Percentiles rank a stretch among this genome's conserved stretches.
Evolutionary conservation across 2,888 invertebrate genomes (phyloP).

Genomic region (Yponomeuta plumbellus): DNA sequence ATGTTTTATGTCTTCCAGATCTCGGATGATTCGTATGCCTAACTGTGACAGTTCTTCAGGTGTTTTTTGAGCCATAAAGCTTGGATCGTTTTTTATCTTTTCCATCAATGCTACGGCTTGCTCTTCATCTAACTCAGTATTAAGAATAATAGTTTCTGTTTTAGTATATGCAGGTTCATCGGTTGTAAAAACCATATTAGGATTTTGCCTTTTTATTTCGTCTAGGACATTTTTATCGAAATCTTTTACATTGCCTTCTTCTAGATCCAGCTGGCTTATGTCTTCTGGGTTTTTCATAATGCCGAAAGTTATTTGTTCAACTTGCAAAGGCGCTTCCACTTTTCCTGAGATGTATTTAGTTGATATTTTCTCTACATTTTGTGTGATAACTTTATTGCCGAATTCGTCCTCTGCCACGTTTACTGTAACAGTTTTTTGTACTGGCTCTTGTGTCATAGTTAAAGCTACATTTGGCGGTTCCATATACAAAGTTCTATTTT

Average conservation of each 20-base stretch:
- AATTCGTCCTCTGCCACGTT: constrained; percentile 69
- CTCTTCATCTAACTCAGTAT: constrained; percentile 64
- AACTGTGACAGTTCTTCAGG: constrained; percentile 62
- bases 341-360: constrained; percentile 57
- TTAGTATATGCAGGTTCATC: constrained; percentile 65
- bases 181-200: constrained; percentile 65
- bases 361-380: constrained; percentile 64
- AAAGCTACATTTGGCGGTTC: constrained; percentile 63
- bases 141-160: constrained; percentile 74
- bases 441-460: constrained; percentile 68
- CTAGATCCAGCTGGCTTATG: constrained; percentile 55
- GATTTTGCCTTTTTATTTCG: constrained; percentile 65
- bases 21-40: constrained; percentile 61
- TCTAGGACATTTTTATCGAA: constrained; percentile 61
- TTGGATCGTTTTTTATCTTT: constrained; percentile 65
- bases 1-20: constrained; percentile 59
- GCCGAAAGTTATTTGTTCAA: constrained; percentile 68
- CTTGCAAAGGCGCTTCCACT: constrained; percentile 63
- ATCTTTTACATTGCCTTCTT: constrained; percentile 63
- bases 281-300: constrained; percentile 56
- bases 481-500: constrained; percentile 61
- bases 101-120: constrained; percentile 66
- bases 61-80: constrained; percentile 64
- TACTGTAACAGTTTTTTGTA: constrained; percentile 69
- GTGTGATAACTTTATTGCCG: constrained; percentile 69